These are phyloP conservation scores for Saccopteryx leptura DNA, from an alignment of 2,113 vertebrate genomes.

Conservation along the genomic window DNA sequence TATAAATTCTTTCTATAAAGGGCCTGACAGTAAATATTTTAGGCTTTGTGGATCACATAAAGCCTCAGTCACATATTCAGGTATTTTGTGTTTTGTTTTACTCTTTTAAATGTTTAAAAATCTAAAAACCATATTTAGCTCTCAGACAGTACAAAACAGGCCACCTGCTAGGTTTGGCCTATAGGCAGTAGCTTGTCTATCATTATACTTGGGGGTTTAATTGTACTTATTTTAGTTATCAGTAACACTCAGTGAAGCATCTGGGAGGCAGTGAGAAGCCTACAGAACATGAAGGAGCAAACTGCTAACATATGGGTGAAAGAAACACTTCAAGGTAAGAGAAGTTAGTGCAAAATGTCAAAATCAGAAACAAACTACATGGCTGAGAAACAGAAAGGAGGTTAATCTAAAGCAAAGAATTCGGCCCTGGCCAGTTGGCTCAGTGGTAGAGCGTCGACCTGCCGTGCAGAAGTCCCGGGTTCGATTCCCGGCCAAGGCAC, in stretches of 20 bases:
- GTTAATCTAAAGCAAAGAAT: conserved; percentile 12
- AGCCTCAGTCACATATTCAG: background rate
- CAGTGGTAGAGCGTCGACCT: too few species aligned
- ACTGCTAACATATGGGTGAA: background rate
- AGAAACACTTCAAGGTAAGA: background rate
- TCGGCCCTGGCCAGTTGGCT: too few species aligned
- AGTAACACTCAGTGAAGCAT: background rate
- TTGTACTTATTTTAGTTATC: conserved; percentile 72
- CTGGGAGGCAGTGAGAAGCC: background rate
- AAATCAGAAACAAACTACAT: conserved; percentile 31
- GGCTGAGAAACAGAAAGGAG: background rate
- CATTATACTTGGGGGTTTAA: conserved; percentile 29
- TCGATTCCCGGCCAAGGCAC: too few species aligned
- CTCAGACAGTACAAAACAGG: conserved; percentile 53
- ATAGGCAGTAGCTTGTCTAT: conserved; percentile 36
- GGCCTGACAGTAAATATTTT: conserved; percentile 33
- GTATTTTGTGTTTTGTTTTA: conserved; percentile 35
- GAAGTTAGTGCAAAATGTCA: background rate
- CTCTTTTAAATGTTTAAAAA: conserved; percentile 43
- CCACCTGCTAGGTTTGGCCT: conserved; percentile 23
- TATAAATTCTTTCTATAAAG: background rate
- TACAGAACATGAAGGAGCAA: background rate
- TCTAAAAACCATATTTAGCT: conserved; percentile 65
- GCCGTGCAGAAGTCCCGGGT: too few species aligned
- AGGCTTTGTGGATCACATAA: background rate